Percentiles rank a stretch among this genome's conserved stretches.
Evolutionary conservation across 2,113 vertebrate species (phyloP).

Genomic region (Salvelinus namaycush): DNA sequence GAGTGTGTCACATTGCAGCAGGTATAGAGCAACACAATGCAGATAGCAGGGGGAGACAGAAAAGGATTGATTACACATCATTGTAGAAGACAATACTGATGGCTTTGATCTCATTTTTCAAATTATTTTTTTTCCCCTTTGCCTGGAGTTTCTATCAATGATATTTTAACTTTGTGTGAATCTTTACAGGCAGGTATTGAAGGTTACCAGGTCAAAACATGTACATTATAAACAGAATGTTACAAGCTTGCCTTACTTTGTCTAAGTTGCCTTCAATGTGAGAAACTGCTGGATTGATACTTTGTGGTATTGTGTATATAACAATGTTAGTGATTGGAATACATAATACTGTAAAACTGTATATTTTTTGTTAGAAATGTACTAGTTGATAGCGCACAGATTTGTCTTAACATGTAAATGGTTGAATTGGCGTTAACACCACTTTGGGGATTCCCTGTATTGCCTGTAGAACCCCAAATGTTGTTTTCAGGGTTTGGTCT

Average conservation of each 20-base stretch:
- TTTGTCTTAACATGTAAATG: neutral
- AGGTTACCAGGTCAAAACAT: neutral
- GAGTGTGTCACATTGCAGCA: neutral
- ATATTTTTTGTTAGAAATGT: neutral
- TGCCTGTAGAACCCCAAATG: neutral
- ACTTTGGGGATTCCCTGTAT: too few relatives aligned
- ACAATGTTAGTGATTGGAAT: constrained; percentile 8
- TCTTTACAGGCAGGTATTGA: neutral
- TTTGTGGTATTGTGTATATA: constrained; percentile 6
- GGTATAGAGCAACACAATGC: neutral
- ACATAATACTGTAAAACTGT: neutral
- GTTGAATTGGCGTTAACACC: too few relatives aligned
- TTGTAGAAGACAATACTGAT: neutral
- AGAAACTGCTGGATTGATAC: constrained; percentile 17
- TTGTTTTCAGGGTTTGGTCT: neutral
- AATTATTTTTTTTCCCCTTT: neutral
- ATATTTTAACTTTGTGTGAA: neutral
- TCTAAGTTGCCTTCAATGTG: constrained; percentile 34
- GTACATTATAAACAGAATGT: constrained; percentile 1
- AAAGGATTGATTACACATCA: neutral
- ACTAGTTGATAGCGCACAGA: neutral
- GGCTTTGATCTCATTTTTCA: neutral
- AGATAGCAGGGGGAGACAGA: neutral
- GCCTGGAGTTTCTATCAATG: neutral
- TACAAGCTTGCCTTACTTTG: constrained; percentile 32